phyloP scores from a whole-genome alignment of 2,113 vertebrate genomes.

The Tautogolabrus adspersus region DNA sequence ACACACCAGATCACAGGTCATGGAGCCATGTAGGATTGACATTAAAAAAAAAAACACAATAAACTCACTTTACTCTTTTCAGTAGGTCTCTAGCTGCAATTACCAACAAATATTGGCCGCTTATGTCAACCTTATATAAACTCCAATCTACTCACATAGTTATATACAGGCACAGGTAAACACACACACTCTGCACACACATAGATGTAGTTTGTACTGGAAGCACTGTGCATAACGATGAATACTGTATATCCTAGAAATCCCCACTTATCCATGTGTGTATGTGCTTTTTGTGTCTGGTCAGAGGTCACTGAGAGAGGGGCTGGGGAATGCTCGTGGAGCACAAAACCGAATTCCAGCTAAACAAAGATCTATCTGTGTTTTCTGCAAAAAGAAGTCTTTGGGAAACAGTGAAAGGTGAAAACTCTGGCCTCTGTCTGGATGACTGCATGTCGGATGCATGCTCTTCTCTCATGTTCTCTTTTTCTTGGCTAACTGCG shows the following conservation, averaged over 20 bases:
- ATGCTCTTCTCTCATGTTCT: background rate
- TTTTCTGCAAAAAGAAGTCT: conserved; percentile 29
- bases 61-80: conserved; percentile 74
- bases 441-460: conserved; percentile 38
- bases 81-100: conserved; percentile 75
- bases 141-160: conserved; percentile 50
- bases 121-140: conserved; percentile 57
- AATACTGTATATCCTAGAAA: conserved; percentile 57
- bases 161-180: background rate
- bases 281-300: conserved; percentile 54
- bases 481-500: conserved; percentile 7
- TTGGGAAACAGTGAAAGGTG: conserved; percentile 56
- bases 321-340: conserved; percentile 61
- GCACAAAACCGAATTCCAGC: conserved; percentile 73
- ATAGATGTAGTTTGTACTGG: background rate
- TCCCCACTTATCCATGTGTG: conserved; percentile 46
- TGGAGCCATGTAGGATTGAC: conserved; percentile 69
- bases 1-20: conserved; percentile 71
- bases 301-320: conserved; percentile 62
- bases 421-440: conserved; percentile 62
- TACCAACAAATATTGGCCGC: conserved; percentile 68
- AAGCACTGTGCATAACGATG: conserved; percentile 33
- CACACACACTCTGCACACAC: background rate
- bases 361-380: conserved; percentile 72
- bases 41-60: conserved; percentile 70